Percentiles rank a stretch among this genome's conserved stretches.
These are phyloP conservation scores for Sterna hirundo DNA, from an alignment of 2,113 vertebrate species.

Conservation along the genomic window DNA sequence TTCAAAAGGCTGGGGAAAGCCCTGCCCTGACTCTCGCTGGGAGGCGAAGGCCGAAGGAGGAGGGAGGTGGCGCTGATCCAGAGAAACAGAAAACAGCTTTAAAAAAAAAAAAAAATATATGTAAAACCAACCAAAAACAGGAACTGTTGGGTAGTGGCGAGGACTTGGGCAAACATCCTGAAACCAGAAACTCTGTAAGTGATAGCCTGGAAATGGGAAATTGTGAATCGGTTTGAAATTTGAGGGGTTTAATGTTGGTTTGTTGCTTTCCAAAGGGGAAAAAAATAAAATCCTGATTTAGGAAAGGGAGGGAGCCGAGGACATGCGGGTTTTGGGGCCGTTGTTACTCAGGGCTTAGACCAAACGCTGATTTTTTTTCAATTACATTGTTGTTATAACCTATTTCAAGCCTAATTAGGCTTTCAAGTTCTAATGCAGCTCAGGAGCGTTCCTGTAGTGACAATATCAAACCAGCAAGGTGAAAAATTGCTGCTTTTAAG, in stretches of 20 bases:
- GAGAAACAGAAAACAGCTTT: neutral
- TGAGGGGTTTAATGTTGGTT: neutral
- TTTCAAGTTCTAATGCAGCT: neutral
- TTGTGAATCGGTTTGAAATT: fast-evolving
- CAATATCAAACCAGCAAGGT: neutral
- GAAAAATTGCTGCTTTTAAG: fast-evolving
- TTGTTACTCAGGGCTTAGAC: neutral
- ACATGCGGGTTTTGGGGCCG: fast-evolving
- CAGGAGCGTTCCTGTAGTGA: neutral
- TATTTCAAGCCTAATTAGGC: neutral
- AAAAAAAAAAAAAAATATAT: too few relatives aligned
- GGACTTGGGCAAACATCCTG: neutral
- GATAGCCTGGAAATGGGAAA: neutral
- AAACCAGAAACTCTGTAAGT: neutral
- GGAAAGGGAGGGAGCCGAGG: neutral
- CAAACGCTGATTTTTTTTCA: too few relatives aligned
- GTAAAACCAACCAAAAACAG: neutral
- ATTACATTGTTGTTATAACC: fast-evolving
- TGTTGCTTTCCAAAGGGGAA: neutral
- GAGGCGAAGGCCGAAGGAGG: neutral
- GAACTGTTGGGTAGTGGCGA: neutral
- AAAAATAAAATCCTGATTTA: neutral
- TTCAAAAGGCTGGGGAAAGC: neutral
- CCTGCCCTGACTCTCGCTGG: neutral
- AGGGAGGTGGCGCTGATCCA: neutral